These are phyloP conservation scores for Nylanderia fulva DNA, from an alignment of 1,140 invertebrate species.

Conservation along the genomic window DNA sequence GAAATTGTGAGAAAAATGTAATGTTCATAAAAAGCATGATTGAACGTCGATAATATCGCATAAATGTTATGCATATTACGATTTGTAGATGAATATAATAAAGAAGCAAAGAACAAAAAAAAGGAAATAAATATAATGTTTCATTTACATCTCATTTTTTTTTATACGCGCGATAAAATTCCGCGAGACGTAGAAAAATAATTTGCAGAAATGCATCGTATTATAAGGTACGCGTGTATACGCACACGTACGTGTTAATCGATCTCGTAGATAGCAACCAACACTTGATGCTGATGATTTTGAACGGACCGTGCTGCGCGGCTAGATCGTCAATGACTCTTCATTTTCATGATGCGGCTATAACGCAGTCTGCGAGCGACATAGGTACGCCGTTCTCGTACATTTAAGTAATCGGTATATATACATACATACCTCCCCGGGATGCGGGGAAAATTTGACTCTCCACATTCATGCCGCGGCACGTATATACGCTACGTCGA, in stretches of 20 bases:
- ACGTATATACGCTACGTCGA: slow-evolving; percentile 18
- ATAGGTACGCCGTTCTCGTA: background rate
- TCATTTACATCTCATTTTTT: background rate
- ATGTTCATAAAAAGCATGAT: slow-evolving; percentile 13
- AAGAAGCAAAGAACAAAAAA: background rate
- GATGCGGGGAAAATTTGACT: slow-evolving; percentile 53
- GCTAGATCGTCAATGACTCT: slow-evolving; percentile 46
- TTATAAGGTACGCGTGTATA: too few relatives aligned
- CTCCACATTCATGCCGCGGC: slow-evolving; percentile 6
- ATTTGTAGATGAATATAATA: slow-evolving; percentile 14
- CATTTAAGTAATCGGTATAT: slow-evolving; percentile 58
- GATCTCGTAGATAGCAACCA: background rate
- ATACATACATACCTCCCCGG: too few relatives aligned
- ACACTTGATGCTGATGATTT: slow-evolving; percentile 28
- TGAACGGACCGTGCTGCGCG: background rate
- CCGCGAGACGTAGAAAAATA: too few relatives aligned
- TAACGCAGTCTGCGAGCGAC: slow-evolving; percentile 45
- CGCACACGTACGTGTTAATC: background rate
- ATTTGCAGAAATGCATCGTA: too few relatives aligned
- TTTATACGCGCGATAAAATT: background rate
- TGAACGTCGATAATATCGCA: slow-evolving; percentile 26
- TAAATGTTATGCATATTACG: background rate
- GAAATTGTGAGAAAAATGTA: slow-evolving; percentile 1
- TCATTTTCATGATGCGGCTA: slow-evolving; percentile 40
- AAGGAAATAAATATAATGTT: background rate